Evolutionary conservation across 2,888 invertebrate genomes (phyloP).

Genomic region (Synanthedon formicaeformis): DNA sequence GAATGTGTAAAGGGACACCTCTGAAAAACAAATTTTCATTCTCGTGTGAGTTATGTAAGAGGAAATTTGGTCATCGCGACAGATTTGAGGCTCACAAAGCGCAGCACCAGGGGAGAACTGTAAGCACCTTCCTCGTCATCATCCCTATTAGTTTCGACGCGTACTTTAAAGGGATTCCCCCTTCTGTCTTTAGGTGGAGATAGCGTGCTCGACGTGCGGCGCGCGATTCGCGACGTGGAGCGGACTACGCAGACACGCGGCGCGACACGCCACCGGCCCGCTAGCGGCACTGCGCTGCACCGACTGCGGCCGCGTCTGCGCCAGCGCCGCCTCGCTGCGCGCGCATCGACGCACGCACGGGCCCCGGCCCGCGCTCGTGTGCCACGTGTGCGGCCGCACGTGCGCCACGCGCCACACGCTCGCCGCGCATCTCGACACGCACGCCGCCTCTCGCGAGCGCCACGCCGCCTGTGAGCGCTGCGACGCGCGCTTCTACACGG

Average conservation of each 20-base stretch:
- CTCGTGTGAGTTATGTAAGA: conserved; percentile 40
- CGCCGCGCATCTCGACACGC: conserved; percentile 42
- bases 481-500: conserved; percentile 52
- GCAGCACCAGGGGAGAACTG: conserved; percentile 45
- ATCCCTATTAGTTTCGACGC: too few relatives aligned
- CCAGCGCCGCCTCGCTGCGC: conserved; percentile 36
- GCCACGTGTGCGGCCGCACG: conserved; percentile 54
- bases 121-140: conserved; percentile 17
- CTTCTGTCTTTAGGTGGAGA: conserved; percentile 8
- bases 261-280: conserved; percentile 35
- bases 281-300: conserved; percentile 36
- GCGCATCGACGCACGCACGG: conserved; percentile 41
- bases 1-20: conserved; percentile 23
- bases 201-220: conserved; percentile 39
- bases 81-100: conserved; percentile 48
- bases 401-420: conserved; percentile 16
- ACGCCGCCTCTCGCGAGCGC: conserved; percentile 45
- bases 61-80: conserved; percentile 36
- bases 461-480: conserved; percentile 52
- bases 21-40: conserved; percentile 14
- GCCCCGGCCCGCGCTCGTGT: conserved; percentile 32
- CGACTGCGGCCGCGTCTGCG: conserved; percentile 47
- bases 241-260: conserved; percentile 41
- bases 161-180: conserved; percentile 3
- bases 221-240: conserved; percentile 50